These are phyloP conservation scores for Taxidea taxus DNA, from an alignment of 2,113 vertebrate genomes.

Conservation along the genomic window DNA sequence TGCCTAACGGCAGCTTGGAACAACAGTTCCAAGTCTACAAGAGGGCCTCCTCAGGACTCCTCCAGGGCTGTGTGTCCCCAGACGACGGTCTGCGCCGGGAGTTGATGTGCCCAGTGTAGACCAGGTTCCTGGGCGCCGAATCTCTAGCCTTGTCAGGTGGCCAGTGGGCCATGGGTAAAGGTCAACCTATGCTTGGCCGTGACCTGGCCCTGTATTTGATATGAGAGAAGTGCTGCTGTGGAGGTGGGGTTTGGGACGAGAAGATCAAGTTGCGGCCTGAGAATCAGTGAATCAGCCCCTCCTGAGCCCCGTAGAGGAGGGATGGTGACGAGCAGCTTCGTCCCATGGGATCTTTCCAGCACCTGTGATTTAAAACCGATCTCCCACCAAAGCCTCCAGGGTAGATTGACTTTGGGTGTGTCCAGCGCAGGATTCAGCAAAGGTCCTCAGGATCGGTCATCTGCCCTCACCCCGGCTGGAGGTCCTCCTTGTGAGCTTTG, in stretches of 20 bases:
- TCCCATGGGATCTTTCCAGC: background rate
- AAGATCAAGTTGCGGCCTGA: background rate
- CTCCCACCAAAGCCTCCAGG: background rate
- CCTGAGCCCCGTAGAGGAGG: background rate
- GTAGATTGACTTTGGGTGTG: background rate
- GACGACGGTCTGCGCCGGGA: fast-evolving
- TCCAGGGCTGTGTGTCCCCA: fast-evolving
- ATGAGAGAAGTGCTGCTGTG: fast-evolving
- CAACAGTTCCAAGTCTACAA: background rate
- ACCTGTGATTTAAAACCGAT: fast-evolving
- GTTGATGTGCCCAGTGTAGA: background rate
- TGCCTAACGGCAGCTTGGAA: background rate
- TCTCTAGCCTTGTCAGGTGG: background rate
- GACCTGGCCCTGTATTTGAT: background rate
- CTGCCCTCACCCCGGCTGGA: background rate
- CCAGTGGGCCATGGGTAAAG: background rate
- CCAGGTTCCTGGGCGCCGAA: no score
- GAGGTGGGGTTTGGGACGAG: background rate
- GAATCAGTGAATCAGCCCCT: background rate
- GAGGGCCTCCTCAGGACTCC: fast-evolving
- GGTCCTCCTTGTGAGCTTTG: background rate
- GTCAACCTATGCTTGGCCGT: fast-evolving
- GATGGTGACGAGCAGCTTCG: fast-evolving
- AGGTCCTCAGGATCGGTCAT: fast-evolving
- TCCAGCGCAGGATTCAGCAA: fast-evolving